phyloP scores from a whole-genome alignment of 2,888 invertebrate species.

The Lasioglossum zephyrum region DNA sequence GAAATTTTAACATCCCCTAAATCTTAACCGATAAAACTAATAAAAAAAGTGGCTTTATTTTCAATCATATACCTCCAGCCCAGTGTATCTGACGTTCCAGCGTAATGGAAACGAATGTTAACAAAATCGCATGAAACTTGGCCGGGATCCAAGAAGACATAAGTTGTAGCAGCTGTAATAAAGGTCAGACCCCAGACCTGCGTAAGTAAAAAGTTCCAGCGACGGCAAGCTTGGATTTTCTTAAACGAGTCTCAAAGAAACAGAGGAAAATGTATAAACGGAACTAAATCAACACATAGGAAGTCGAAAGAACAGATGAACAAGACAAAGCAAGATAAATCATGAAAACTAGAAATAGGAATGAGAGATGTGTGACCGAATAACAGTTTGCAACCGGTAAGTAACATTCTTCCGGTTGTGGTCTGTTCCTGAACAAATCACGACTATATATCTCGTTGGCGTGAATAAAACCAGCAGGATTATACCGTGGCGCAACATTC shows the following conservation, averaged over 20 bases:
- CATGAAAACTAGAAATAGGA: neutral
- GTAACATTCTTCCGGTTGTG: neutral
- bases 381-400: neutral
- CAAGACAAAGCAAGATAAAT: neutral
- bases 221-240: neutral
- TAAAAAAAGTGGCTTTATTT: neutral
- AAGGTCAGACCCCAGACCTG: neutral
- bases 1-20: neutral
- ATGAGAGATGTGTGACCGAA: neutral
- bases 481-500: neutral
- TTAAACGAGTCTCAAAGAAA: neutral
- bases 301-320: neutral
- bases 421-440: neutral
- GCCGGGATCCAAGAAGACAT: neutral
- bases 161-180: neutral
- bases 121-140: neutral
- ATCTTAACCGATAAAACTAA: neutral
- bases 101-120: conserved; percentile 1
- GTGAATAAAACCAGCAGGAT: neutral
- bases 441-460: neutral
- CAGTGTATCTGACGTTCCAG: neutral
- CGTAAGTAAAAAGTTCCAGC: neutral
- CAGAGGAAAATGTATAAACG: neutral
- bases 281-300: neutral
- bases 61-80: neutral